These are phyloP conservation scores for Brachymystax lenok DNA, from an alignment of 2,797 vertebrate genomes.

Conservation along the genomic window DNA sequence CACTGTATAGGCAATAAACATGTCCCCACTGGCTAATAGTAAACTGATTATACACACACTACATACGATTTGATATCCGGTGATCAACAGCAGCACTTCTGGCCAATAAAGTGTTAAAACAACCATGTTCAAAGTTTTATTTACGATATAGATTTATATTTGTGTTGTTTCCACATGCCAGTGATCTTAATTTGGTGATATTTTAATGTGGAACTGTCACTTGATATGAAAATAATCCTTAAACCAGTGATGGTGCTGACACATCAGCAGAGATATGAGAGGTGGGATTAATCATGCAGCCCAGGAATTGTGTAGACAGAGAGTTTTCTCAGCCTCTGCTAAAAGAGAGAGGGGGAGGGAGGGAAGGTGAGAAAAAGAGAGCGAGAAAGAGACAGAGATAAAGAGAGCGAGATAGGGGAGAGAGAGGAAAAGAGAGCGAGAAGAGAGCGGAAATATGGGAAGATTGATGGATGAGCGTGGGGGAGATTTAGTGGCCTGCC, in stretches of 20 bases:
- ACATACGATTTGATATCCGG: not conserved
- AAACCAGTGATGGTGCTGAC: constrained; percentile 68
- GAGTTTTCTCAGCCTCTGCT: constrained; percentile 44
- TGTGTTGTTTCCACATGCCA: constrained; percentile 68
- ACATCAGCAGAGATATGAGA: constrained; percentile 65
- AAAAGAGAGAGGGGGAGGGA: constrained; percentile 22
- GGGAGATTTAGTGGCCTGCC: constrained; percentile 49
- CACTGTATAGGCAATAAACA: not conserved
- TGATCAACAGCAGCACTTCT: constrained; percentile 39
- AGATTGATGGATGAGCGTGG: constrained; percentile 54
- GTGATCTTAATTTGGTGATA: constrained; percentile 70
- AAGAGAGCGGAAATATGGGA: constrained; percentile 21
- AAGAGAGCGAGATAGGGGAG: not conserved
- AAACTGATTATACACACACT: not conserved
- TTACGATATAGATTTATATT: constrained; percentile 53
- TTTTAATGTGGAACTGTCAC: constrained; percentile 65
- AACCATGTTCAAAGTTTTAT: constrained; percentile 43
- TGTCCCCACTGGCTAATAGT: not conserved
- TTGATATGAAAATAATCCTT: constrained; percentile 66
- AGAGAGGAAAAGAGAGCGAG: constrained; percentile 12
- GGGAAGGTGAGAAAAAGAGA: constrained; percentile 9
- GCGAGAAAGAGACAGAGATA: not conserved
- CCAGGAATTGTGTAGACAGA: constrained; percentile 51
- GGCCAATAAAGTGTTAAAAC: constrained; percentile 57
- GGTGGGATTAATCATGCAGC: constrained; percentile 64